Percentiles rank a stretch among this genome's conserved stretches.
Conservation (phyloP, 2,797 vertebrate genomes). For the Nothura maculosa region DNA sequence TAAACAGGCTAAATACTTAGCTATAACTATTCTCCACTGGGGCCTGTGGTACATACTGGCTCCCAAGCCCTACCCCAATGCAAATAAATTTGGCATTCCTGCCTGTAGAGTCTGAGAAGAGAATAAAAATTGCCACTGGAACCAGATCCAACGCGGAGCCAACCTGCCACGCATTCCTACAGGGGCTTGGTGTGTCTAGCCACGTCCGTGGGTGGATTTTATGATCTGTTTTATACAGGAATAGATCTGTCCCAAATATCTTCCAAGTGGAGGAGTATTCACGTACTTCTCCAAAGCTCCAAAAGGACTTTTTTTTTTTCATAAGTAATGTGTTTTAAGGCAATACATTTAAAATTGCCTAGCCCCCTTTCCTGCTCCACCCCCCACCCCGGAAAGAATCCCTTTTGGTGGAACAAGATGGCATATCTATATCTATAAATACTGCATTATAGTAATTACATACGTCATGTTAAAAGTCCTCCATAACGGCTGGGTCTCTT, state of each 20-base stretch:
- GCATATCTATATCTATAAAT: neutral
- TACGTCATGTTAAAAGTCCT: neutral
- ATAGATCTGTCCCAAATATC: neutral
- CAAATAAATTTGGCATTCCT: neutral
- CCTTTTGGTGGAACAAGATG: neutral
- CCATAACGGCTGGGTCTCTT: neutral
- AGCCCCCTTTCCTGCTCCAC: too few species aligned
- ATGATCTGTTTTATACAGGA: neutral
- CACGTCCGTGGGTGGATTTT: neutral
- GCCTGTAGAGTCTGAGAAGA: neutral
- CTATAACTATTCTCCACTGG: neutral
- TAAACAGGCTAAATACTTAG: neutral
- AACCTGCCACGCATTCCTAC: neutral
- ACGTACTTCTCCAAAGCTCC: neutral
- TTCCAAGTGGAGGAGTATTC: neutral
- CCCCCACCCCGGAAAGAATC: neutral
- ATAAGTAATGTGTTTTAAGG: neutral
- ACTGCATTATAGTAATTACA: neutral
- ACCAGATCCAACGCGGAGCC: neutral
- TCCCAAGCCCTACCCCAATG: rapidly evolving
- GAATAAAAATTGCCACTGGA: neutral
- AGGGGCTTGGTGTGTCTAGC: neutral
- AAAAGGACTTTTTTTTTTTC: neutral
- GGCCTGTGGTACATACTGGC: neutral
- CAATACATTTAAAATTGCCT: neutral